Evolutionary conservation across 1,140 invertebrate species (phyloP).

Genomic region (Phthorimaea operculella): DNA sequence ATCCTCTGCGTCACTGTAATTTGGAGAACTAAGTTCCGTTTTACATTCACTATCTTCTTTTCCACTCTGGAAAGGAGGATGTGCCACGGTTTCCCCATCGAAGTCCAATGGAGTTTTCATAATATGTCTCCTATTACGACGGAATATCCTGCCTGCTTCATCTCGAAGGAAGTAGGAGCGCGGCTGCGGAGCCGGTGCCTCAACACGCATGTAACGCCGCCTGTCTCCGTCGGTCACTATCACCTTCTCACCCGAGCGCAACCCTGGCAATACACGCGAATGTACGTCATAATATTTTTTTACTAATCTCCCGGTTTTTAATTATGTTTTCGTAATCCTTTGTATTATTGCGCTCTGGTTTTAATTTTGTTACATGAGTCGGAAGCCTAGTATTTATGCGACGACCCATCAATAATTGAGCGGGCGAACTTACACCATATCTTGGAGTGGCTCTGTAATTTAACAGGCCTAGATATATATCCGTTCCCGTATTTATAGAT

Average conservation of each 20-base stretch:
- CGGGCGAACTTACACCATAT: constrained; percentile 6
- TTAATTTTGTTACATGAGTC: not conserved
- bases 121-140: not conserved
- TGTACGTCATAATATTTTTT: not conserved
- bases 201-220: not conserved
- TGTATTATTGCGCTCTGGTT: not conserved
- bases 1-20: too few species aligned
- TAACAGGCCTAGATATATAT: constrained; percentile 21
- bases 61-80: not conserved
- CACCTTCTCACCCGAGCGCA: not conserved
- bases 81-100: not conserved
- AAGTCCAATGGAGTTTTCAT: not conserved
- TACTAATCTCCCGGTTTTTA: not conserved
- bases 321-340: not conserved
- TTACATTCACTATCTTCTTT: not conserved
- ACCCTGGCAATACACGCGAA: not conserved
- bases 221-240: not conserved
- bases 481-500: constrained; percentile 14
- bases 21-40: too few species aligned
- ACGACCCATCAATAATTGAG: constrained; percentile 14
- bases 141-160: not conserved
- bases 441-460: constrained; percentile 20
- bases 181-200: not conserved
- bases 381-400: constrained; percentile 8
- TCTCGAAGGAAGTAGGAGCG: not conserved